Evolutionary conservation across 2,113 vertebrate species (phyloP).

Genomic region (Cyprinodon brontotheroides): DNA sequence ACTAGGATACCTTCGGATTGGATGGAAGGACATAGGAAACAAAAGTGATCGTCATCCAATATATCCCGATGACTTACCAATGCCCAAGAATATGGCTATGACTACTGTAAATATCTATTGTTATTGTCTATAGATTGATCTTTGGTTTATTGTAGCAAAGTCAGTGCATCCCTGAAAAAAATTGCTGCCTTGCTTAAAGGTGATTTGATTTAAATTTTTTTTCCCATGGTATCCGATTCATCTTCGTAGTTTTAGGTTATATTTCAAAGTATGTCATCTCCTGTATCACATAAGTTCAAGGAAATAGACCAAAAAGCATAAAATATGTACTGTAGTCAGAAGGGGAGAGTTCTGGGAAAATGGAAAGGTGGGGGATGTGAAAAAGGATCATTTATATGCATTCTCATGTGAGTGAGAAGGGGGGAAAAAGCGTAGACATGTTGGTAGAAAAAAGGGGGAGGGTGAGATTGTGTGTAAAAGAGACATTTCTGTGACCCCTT

Average conservation of each 20-base stretch:
- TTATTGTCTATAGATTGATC: background rate
- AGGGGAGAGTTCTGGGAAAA: background rate
- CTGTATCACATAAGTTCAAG: constrained; percentile 25
- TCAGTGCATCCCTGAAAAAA: background rate
- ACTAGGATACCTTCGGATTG: background rate
- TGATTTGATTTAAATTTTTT: background rate
- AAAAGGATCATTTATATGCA: constrained; percentile 47
- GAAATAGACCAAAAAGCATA: constrained; percentile 57
- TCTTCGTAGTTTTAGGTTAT: constrained; percentile 30
- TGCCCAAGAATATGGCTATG: background rate
- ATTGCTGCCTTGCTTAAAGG: constrained; percentile 23
- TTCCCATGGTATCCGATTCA: background rate
- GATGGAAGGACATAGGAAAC: background rate
- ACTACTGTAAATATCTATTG: background rate
- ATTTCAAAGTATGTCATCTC: constrained; percentile 36
- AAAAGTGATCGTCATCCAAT: background rate
- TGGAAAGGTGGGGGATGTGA: background rate
- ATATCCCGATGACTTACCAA: background rate
- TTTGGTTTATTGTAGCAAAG: constrained; percentile 9
- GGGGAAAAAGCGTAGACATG: constrained; percentile 15
- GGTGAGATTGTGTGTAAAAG: constrained; percentile 47
- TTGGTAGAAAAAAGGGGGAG: constrained; percentile 19
- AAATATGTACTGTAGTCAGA: constrained; percentile 50
- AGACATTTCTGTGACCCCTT: constrained; percentile 77
- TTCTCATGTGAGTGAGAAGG: constrained; percentile 47